Evolutionary conservation across 2,797 vertebrate genomes (phyloP).

Genomic region (Labeo calbasu): DNA sequence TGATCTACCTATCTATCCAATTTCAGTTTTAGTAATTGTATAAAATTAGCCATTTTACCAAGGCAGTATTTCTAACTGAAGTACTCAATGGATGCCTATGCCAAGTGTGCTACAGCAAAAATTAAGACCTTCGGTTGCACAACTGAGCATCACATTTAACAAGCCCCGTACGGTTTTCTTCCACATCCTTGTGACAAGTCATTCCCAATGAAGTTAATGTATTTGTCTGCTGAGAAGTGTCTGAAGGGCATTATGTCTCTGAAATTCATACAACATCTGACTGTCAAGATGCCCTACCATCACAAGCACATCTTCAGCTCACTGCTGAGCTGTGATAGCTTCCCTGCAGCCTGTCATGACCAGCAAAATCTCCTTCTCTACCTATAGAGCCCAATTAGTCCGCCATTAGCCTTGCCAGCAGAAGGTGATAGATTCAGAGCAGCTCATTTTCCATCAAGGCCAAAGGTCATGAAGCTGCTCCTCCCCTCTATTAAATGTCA

Average conservation of each 20-base stretch:
- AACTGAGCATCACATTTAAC: not conserved
- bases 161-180: not conserved
- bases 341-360: not conserved
- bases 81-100: not conserved
- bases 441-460: conserved; percentile 5
- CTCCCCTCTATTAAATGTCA: conserved; percentile 29
- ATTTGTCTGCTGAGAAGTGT: not conserved
- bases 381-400: conserved; percentile 11
- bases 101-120: not conserved
- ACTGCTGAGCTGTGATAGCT: not conserved
- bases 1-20: too few species aligned
- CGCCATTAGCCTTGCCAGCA: conserved; percentile 2
- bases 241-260: not conserved
- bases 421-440: conserved; percentile 9
- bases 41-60: too few species aligned
- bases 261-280: not conserved
- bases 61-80: too few species aligned
- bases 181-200: not conserved
- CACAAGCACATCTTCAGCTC: not conserved
- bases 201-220: not conserved
- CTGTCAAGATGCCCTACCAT: not conserved
- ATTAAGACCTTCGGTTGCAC: not conserved
- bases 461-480: conserved; percentile 18
- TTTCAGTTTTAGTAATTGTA: too few species aligned
- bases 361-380: not conserved